Percentiles rank a stretch among this genome's conserved stretches.
These are phyloP conservation scores for Plodia interpunctella DNA, from an alignment of 1,140 invertebrate genomes.

Conservation along the genomic window DNA sequence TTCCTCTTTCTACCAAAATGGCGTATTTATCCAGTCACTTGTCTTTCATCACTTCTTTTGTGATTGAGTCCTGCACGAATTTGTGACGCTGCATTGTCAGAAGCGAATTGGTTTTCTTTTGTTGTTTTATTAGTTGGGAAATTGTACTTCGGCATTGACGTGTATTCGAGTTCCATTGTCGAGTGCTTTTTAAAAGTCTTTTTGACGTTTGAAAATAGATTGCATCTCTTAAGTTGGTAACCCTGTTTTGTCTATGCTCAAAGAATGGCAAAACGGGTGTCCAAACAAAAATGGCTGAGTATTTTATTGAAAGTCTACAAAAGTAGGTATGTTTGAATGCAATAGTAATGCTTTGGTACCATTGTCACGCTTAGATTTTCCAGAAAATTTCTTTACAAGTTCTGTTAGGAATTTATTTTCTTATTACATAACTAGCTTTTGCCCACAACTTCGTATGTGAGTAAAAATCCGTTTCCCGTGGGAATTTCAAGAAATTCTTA, in stretches of 20 bases:
- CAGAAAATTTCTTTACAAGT: too few relatives aligned
- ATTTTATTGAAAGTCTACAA: slow-evolving; percentile 15
- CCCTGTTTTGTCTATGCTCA: slow-evolving; percentile 10
- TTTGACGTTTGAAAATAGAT: slow-evolving; percentile 2
- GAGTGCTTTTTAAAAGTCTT: slow-evolving; percentile 5
- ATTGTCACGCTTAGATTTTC: too few relatives aligned
- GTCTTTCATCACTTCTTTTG: slow-evolving; percentile 71
- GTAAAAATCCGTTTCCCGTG: too few relatives aligned
- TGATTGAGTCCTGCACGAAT: slow-evolving; percentile 64
- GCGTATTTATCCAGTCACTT: slow-evolving; percentile 66
- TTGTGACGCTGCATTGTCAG: slow-evolving; percentile 65
- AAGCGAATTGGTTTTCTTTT: slow-evolving; percentile 56
- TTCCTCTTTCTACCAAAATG: slow-evolving; percentile 69
- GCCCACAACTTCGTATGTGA: too few relatives aligned
- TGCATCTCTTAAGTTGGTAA: slow-evolving; percentile 7
- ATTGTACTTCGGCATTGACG: slow-evolving; percentile 43
- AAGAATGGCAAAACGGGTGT: slow-evolving; percentile 14
- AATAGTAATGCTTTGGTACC: too few relatives aligned
- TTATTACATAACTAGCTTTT: too few relatives aligned
- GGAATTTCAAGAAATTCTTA: too few relatives aligned
- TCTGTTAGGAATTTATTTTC: too few relatives aligned
- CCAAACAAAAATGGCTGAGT: slow-evolving; percentile 17
- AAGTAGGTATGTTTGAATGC: too few relatives aligned
- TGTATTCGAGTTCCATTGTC: slow-evolving; percentile 36
- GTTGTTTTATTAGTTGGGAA: slow-evolving; percentile 53